Evolutionary conservation across 2,888 invertebrate species (phyloP), one percentile per base, ranked within the genome.

Genomic region (Drosophila cyrtoloma): DNA sequence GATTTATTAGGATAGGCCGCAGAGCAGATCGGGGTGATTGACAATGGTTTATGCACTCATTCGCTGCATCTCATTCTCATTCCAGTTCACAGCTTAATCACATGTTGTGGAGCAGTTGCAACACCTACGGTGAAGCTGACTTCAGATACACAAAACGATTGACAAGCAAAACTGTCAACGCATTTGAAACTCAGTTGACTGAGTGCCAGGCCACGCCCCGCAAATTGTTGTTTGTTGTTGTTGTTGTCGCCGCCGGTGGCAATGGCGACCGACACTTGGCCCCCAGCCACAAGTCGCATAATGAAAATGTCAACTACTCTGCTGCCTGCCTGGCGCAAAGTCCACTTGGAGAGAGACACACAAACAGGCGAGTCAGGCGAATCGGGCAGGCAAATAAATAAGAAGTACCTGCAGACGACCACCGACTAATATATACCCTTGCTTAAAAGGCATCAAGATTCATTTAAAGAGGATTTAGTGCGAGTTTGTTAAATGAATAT

Each of bases 151-250:
- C 82, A 84, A 86, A 84, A 79, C 85, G 84, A 85, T 85, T 86
- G 85, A 85, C 85, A 86, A 63, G 60, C 75, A 63, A 86, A 85
- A 84, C 85, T 85, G 85, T 85, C 85, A 85, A 85, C 85, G 86
- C 85, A 83, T 84, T 79, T 84, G 79, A 79, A 84, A 86, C 84
- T 84, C 79, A 59, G 56, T 79, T 84, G 81, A 85, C 81, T 84
- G 81, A 85, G 77, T 85, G 79, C 79, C 79, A 63, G 51, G 71
- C 62, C 64, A 63, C 81, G 74, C 82, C 77, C 79, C 77, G 33
- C 32, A 39, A 32, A 26, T 52, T 50, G 63, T 52, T 56, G 50
- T 10, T 57, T 37, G 32, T n/a, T 52, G 52, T 59, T 77, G 71
- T 64, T 75, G 76, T 64, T 73, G 51, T 56, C 83, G 30, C 52